phyloP scores from a whole-genome alignment of 2,113 vertebrate genomes.

The Lampris megalopsis region DNA sequence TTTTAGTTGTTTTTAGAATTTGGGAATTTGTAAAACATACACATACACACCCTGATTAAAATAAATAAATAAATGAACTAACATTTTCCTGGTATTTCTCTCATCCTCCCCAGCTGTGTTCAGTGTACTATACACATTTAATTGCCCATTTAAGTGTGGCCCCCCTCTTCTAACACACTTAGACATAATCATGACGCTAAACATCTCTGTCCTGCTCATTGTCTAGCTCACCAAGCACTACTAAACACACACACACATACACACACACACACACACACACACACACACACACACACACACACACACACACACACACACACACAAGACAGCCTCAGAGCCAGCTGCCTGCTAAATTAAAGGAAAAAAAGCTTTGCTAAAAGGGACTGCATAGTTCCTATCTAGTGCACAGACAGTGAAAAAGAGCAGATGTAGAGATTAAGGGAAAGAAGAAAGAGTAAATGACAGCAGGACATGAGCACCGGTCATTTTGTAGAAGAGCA shows the following conservation, averaged over 20 bases:
- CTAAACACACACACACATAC: neutral
- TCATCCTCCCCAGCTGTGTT: conserved; percentile 23
- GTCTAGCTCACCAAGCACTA: conserved; percentile 40
- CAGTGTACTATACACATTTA: conserved; percentile 45
- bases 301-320: conserved; percentile 3
- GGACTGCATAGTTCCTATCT: neutral
- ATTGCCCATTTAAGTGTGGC: conserved; percentile 39
- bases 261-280: conserved; percentile 3
- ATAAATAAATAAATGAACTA: neutral
- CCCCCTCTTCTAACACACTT: conserved; percentile 10
- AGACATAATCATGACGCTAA: neutral
- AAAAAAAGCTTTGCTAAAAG: neutral
- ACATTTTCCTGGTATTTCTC: neutral
- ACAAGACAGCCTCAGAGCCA: neutral
- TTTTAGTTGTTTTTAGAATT: too few species aligned
- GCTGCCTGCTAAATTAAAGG: conserved; percentile 22
- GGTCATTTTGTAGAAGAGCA: too few species aligned
- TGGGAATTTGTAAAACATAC: too few species aligned
- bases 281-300: conserved; percentile 3
- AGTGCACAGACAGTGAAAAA: neutral
- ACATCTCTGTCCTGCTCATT: conserved; percentile 30
- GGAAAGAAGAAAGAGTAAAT: neutral
- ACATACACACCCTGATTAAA: neutral
- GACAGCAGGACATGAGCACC: neutral
- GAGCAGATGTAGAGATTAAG: conserved; percentile 1